Evolutionary conservation across 1,140 invertebrate genomes (phyloP).

Genomic region (Arctopsyche grandis): DNA sequence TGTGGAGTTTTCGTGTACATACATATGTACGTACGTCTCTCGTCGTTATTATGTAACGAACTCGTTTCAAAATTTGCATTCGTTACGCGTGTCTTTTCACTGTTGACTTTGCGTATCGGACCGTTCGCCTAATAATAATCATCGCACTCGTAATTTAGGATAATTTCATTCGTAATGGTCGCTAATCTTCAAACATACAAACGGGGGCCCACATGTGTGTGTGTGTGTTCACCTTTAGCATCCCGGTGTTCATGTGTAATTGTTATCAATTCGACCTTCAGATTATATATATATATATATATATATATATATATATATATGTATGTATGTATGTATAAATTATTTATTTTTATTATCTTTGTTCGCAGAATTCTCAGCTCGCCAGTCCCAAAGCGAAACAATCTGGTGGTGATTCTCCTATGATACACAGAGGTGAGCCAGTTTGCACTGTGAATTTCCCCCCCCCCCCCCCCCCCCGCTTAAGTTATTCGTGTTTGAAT

Average conservation of each 20-base stretch:
- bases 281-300: no score
- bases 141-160: neutral
- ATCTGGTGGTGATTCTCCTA: neutral
- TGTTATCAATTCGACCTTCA: constrained; percentile 12
- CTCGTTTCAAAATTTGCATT: constrained; percentile 6
- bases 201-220: neutral
- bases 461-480: no score
- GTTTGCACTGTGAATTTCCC: neutral
- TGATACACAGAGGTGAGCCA: neutral
- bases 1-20: no score
- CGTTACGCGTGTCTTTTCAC: constrained; percentile 7
- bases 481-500: no score
- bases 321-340: no score
- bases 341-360: constrained; percentile 11
- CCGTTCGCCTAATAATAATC: neutral
- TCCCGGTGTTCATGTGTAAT: neutral
- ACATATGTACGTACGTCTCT: no score
- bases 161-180: neutral
- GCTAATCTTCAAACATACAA: neutral
- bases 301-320: no score
- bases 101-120: no score
- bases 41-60: neutral
- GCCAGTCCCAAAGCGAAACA: neutral
- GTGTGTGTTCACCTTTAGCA: constrained; percentile 11
- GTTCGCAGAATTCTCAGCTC: neutral